Evolutionary conservation across 2,888 invertebrate genomes (phyloP).

Genomic region (Octodonta nipae): DNA sequence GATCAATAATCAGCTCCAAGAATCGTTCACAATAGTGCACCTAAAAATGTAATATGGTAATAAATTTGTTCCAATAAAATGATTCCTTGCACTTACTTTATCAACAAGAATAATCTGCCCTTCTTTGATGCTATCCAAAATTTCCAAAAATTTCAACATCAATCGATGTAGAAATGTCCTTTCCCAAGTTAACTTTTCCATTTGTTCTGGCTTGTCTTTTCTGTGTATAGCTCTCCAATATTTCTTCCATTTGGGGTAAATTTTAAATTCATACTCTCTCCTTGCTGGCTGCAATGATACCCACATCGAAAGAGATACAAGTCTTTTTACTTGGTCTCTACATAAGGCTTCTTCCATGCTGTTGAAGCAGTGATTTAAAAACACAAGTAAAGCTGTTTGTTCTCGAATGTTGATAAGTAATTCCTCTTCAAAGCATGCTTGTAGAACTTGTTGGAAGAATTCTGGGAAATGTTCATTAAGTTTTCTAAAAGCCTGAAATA

Average conservation of each 20-base stretch:
- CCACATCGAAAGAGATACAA: slow-evolving; percentile 93
- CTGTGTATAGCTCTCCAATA: slow-evolving; percentile 84
- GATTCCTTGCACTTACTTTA: too few species aligned
- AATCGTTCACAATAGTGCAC: slow-evolving; percentile 86
- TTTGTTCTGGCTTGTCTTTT: slow-evolving; percentile 58
- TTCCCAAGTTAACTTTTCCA: slow-evolving; percentile 68
- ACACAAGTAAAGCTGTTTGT: slow-evolving; percentile 76
- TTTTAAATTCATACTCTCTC: slow-evolving; percentile 73
- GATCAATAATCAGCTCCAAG: slow-evolving; percentile 86
- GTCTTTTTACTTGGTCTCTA: slow-evolving; percentile 72
- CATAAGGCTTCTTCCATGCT: slow-evolving; percentile 93
- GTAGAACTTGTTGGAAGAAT: slow-evolving; percentile 71
- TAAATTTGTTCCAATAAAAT: too few species aligned
- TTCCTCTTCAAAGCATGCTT: slow-evolving; percentile 55
- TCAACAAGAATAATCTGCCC: slow-evolving; percentile 46
- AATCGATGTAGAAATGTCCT: slow-evolving; percentile 71
- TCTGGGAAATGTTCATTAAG: slow-evolving; percentile 62
- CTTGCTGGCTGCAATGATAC: slow-evolving; percentile 69
- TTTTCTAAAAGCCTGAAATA: slow-evolving; percentile 58
- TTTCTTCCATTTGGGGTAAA: slow-evolving; percentile 79
- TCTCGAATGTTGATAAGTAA: slow-evolving; percentile 48
- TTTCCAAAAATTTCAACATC: slow-evolving; percentile 74
- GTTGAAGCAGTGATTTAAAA: slow-evolving; percentile 92
- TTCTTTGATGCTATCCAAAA: slow-evolving; percentile 61
- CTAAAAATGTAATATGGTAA: too few species aligned